Evolutionary conservation across 2,797 vertebrate species (phyloP), one percentile per base, ranked within the genome.

Genomic region (Ambastaia sidthimunki): DNA sequence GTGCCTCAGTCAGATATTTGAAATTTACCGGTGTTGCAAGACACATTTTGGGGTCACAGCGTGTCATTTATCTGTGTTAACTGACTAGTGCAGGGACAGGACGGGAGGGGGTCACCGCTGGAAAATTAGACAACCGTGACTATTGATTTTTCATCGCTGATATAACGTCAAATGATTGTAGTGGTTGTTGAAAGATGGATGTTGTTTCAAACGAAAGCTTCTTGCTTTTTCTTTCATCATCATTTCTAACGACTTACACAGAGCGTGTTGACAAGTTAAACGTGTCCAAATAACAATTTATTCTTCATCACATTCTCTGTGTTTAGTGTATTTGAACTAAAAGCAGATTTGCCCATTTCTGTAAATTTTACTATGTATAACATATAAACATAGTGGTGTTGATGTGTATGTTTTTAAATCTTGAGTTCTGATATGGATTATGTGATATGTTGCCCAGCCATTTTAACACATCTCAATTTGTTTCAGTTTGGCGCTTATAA

Each of bases 91-190:
- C 21, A 37, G 25, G 52, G 68, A 71, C 16, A 41, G 70, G 28
- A 60, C 50, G 50, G 57, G 67, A 67, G 13, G 28, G 55, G 44
- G 37, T 60, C 28, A 68, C 18, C 37, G 31, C 47, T 37, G 57
- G 44, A 71, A 62, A 60, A 78, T 71, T 19, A 63, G 41, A 62
- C 55, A 62, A 37, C 57, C 68, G n/a, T 63, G 68, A 71, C 55
- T 62, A 62, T 78, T 78, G 76, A 63, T 78, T 71, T 78, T 78
- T 41, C 37, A 71, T 71, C 13, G 19, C 54, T 63, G 28, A 63
- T 71, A 63, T 71, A 44, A 57, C 67, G 37, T 15, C 7, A 63
- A 78, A 63, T 63, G 15, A 52, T 71, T 71, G 62, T 12, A 3
- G 16, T 57, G 74, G 63, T 60, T 60, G 54, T 50, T 63, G 69